Base-by-base conservation (phyloP, 23 tunicate genomes). In the Trididemnum clinides region DNA sequence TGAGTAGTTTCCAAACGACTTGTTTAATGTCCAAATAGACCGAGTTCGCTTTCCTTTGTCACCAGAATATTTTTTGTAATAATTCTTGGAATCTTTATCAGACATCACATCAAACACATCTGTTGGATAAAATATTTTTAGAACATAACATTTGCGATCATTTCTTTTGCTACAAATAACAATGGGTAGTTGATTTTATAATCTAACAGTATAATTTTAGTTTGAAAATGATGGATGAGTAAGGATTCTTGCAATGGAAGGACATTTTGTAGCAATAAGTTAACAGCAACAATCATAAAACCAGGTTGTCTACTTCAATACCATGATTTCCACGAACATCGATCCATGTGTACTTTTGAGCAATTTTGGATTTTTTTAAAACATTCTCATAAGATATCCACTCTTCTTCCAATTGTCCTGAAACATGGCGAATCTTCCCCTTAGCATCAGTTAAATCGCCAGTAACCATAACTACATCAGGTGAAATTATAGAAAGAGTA, bases 401-500 rank as follows among this genome's bases (percentile, higher is more conserved):
- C 38, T 96, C 99, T 20, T 70, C 82, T 19, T 36, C 31, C 36
- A 77, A 91, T 63, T 96, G 99, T 22, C 34, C 30, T n/a, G 99
- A 96, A 30, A 72, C 86, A 25, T 64, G 28, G 33, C 72, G 66
- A 64, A 88, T 86, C 82, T 32, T 85, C 19, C 44, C 23, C 77
- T 97, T 97, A 20, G 99, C 99, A 82, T 97, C 99, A 28, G 95
- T 89, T 51, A 97, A 62, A 77, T 97, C 99, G n/a, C 99, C 99
- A 80, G 99, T 92, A 18, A 97, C 97, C 35, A 97, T 26, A 6
- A 97, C 95, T 51, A 97, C 27, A 44, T 92, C 97, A 0, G 99
- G 99, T 33, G 85, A 28, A 35, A 97, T 97, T 1, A 39, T 33
- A 28, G 28, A 34, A 15, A 97, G 85, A 4, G 95, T 89, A 71